Base-by-base conservation (phyloP, 2,888 invertebrate species). In the Hesperia comma region DNA sequence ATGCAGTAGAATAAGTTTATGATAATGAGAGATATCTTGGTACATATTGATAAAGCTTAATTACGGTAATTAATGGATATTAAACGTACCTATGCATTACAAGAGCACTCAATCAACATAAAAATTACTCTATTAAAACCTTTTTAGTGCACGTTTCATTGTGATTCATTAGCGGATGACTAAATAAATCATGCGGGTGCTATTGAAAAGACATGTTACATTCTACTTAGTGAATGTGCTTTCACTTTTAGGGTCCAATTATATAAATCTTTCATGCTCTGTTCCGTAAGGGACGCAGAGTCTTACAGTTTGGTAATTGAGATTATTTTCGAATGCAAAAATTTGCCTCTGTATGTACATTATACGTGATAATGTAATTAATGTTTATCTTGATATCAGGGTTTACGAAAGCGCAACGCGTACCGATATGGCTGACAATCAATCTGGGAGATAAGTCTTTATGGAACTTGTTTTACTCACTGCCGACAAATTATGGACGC, bases 381-480 rank as follows among this genome's bases (percentile, higher is more conserved):
- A 71, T 68, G 63, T 69, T 71, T 72, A 75, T 74, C 73, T 72
- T 61, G 69, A 71, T 70, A 68, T 54, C 69, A 66, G 64, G 64
- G 71, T 56, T 69, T 73, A 70, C 63, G 73, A 72, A 72, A 75
- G 71, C 69, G 71, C 71, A 69, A 40, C 55, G 68, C 64, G 67
- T 57, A 56, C 61, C 56, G 67, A 53, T 68, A 68, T 17, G 61
- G 37, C 60, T 14, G 68, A 66, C 63, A 69, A 70, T 73, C 71
- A 62, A 72, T 69, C 61, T 67, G 8, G 6, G 41, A 46, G 62
- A 70, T 69, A 66, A 54, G 10, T 63, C 33, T 17, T 19, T 57
- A 55, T 58, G 55, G 15, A 60, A 51, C 19, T 41, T 19, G 58
- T 53, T 58, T 51, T 6, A 63, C 10, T 57, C 10, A 55, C 10